A percentile compares a stretch with the other conserved stretches of the same genome.
Evolutionary conservation across 2,113 vertebrate species (phyloP).

Genomic region (Glaucomys volans): DNA sequence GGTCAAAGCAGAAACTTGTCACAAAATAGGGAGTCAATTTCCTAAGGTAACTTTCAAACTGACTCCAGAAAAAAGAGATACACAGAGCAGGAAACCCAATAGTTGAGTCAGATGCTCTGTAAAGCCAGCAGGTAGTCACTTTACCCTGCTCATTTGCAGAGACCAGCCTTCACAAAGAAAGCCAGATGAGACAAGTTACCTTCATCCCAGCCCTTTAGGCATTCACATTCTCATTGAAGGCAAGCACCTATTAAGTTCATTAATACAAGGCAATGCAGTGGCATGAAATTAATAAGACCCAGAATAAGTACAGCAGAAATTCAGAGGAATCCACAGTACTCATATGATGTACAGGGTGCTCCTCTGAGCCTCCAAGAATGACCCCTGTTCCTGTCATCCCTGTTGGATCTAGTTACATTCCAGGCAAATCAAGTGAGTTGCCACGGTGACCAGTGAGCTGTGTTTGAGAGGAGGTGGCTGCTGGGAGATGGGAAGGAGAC

Average conservation of each 20-base stretch:
- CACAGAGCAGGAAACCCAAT: background rate
- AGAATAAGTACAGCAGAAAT: background rate
- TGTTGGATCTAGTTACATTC: background rate
- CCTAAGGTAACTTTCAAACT: background rate
- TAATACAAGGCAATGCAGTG: background rate
- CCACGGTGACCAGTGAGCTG: too few relatives aligned
- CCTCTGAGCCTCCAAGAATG: background rate
- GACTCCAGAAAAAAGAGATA: background rate
- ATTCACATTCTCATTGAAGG: background rate
- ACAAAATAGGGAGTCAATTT: background rate
- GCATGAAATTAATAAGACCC: background rate
- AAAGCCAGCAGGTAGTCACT: accelerated
- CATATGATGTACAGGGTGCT: too few relatives aligned
- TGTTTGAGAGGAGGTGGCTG: background rate
- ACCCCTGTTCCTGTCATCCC: background rate
- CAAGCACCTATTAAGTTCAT: background rate
- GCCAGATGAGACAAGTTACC: background rate
- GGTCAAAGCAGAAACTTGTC: background rate
- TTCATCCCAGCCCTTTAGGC: too few relatives aligned
- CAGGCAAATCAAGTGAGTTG: background rate
- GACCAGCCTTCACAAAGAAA: background rate
- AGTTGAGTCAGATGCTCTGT: background rate
- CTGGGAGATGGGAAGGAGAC: background rate
- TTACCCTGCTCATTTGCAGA: background rate
- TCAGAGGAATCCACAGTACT: background rate